Conservation (phyloP, 2,888 invertebrate genomes). For the Brenthis ino region DNA sequence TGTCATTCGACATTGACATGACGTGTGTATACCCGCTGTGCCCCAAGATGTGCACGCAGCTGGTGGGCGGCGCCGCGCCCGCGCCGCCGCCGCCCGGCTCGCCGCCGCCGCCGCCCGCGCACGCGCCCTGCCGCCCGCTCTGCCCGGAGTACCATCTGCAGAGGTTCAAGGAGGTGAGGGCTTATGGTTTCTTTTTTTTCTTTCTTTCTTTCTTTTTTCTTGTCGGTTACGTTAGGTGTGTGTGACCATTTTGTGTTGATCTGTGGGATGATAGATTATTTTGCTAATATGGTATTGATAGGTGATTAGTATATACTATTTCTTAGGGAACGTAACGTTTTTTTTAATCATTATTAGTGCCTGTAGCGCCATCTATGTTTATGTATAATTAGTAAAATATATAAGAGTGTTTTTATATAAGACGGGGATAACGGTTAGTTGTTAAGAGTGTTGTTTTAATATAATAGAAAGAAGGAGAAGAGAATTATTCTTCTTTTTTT, state of each 20-base stretch:
- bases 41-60: constrained; percentile 69
- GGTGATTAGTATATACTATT: no score
- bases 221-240: background rate
- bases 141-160: constrained; percentile 73
- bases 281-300: no score
- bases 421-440: no score
- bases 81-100: constrained; percentile 61
- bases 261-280: no score
- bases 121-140: constrained; percentile 61
- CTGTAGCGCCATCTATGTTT: no score
- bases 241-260: background rate
- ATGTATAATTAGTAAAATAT: no score
- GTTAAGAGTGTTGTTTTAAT: no score
- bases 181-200: background rate
- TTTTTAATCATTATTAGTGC: no score
- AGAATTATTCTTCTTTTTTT: background rate
- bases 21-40: constrained; percentile 7
- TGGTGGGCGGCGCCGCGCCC: constrained; percentile 61
- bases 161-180: constrained; percentile 65
- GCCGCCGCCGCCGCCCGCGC: constrained; percentile 48
- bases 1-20: no score
- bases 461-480: background rate
- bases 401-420: no score
- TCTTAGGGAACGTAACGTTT: no score
- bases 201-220: background rate